Conservation (phyloP, 2,888 invertebrate species). For the Sinopyrophorus schimmeli region DNA sequence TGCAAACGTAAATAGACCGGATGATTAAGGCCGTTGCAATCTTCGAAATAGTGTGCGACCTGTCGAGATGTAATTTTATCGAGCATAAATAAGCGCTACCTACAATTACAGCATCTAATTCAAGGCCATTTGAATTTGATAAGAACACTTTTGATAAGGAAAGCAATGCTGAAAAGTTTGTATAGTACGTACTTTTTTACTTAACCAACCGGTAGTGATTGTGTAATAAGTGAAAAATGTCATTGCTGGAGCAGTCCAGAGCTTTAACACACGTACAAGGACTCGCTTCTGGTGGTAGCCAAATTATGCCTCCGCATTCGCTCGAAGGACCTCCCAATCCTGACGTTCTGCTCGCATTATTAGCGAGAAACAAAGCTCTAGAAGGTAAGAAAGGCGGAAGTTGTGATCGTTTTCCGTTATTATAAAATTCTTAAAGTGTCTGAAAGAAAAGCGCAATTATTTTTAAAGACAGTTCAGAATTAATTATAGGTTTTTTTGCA, state of each 20-base stretch:
- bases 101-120: conserved; percentile 31
- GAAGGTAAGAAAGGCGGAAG: conserved; percentile 76
- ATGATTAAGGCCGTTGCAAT: too few species aligned
- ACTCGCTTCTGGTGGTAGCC: conserved; percentile 48
- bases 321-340: conserved; percentile 70
- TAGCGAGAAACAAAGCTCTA: conserved; percentile 84
- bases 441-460: too few species aligned
- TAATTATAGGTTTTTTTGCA: too few species aligned
- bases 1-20: too few species aligned
- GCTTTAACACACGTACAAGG: conserved; percentile 50
- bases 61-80: conserved; percentile 24
- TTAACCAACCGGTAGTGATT: conserved; percentile 27
- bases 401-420: too few species aligned
- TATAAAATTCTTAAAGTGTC: too few species aligned
- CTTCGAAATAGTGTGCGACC: conserved; percentile 13
- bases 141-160: conserved; percentile 29
- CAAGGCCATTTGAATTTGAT: conserved; percentile 30
- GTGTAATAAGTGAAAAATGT: conserved; percentile 45
- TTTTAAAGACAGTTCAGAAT: too few species aligned
- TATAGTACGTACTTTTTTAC: conserved; percentile 21
- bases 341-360: conserved; percentile 80
- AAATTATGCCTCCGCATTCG: conserved; percentile 53
- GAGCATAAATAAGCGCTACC: conserved; percentile 21
- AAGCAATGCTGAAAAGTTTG: conserved; percentile 26
- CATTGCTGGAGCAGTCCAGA: conserved; percentile 53